Evolutionary conservation across 1,140 invertebrate species (phyloP).

Genomic region (Anastrepha obliqua): DNA sequence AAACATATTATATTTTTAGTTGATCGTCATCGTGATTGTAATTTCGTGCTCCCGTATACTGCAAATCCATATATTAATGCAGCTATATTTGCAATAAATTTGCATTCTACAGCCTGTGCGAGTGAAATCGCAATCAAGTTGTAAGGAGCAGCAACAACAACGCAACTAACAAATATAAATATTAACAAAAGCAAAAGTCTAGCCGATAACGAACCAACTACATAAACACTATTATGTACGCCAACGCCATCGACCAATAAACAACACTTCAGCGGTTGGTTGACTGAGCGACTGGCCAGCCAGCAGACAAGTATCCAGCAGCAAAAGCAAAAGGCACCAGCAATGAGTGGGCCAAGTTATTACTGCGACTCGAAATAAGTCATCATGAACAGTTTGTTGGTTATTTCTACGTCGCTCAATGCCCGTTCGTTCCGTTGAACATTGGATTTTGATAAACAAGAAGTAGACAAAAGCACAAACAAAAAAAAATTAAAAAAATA

Average conservation of each 20-base stretch:
- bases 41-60: neutral
- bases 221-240: neutral
- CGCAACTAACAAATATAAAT: neutral
- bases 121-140: neutral
- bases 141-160: neutral
- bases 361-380: constrained; percentile 44
- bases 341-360: constrained; percentile 49
- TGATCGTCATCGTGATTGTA: neutral
- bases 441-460: neutral
- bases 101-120: neutral
- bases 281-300: neutral
- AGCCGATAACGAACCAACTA: constrained; percentile 10
- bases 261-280: constrained; percentile 8
- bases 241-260: constrained; percentile 23
- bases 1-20: too few relatives aligned
- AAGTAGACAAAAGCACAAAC: neutral
- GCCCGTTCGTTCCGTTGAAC: neutral
- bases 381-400: constrained; percentile 31
- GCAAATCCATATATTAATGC: neutral
- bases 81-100: constrained; percentile 1
- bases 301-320: constrained; percentile 8
- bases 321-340: neutral
- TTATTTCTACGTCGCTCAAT: neutral
- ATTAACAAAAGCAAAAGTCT: constrained; percentile 7
- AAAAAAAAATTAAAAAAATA: neutral